Evolutionary conservation across 2,888 invertebrate genomes (phyloP).

Genomic region (Agrochola circellaris): DNA sequence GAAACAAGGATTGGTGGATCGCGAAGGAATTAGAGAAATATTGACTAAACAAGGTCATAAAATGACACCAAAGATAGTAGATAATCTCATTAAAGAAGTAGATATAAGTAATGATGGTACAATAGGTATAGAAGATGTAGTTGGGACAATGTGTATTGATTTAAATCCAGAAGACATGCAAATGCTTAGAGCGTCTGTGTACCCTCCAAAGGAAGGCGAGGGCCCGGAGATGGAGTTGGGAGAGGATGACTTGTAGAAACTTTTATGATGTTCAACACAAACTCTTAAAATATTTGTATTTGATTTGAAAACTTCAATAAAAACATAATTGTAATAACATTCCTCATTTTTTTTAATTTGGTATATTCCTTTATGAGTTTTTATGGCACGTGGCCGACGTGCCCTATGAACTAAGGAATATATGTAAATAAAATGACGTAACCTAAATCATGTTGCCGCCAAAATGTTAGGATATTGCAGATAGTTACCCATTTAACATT

Average conservation of each 20-base stretch:
- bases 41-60: slow-evolving; percentile 80
- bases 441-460: no score
- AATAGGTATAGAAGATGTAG: slow-evolving; percentile 84
- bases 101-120: slow-evolving; percentile 86
- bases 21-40: slow-evolving; percentile 80
- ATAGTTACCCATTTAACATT: no score
- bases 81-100: slow-evolving; percentile 85
- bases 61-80: slow-evolving; percentile 77
- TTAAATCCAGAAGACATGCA: slow-evolving; percentile 83
- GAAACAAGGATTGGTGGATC: slow-evolving; percentile 77
- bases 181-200: slow-evolving; percentile 75
- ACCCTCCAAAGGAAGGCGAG: slow-evolving; percentile 66
- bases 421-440: no score
- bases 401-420: neutral
- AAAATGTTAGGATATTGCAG: no score
- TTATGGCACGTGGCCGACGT: neutral
- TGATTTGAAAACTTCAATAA: slow-evolving; percentile 13
- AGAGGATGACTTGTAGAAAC: neutral
- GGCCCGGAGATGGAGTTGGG: neutral
- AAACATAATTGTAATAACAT: slow-evolving; percentile 13
- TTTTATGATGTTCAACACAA: neutral
- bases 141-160: slow-evolving; percentile 87
- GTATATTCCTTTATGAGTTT: neutral
- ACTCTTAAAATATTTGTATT: neutral
- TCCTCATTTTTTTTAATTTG: neutral